Evolutionary conservation across 1,140 invertebrate genomes (phyloP).

Genomic region (Tetragnatha versicolor): DNA sequence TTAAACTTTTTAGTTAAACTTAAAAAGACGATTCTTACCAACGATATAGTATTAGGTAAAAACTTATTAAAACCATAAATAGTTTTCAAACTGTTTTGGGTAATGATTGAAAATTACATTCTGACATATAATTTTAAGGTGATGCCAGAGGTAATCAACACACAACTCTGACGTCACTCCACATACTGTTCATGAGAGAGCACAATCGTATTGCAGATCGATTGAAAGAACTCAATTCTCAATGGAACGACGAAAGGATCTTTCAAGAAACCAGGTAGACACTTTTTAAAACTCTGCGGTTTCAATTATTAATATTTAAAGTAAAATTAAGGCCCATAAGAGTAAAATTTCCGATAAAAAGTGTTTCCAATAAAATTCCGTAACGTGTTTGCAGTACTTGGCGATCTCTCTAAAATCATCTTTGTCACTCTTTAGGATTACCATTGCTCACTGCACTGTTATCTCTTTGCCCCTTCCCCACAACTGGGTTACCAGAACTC

Average conservation of each 20-base stretch:
- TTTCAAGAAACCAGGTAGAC: slow-evolving; percentile 69
- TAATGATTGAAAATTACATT: not conserved
- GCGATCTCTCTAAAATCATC: no score
- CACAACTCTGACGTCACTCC: slow-evolving; percentile 63
- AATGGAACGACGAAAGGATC: slow-evolving; percentile 59
- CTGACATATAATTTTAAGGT: slow-evolving; percentile 58
- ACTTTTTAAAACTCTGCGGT: not conserved
- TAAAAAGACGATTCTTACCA: not conserved
- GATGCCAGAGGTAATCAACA: slow-evolving; percentile 68
- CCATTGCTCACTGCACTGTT: no score
- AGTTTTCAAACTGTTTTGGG: not conserved
- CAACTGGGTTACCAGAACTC: no score
- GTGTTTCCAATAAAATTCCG: no score
- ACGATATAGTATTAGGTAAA: not conserved
- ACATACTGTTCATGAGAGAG: slow-evolving; percentile 66
- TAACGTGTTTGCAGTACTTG: no score
- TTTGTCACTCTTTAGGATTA: no score
- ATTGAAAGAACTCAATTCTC: slow-evolving; percentile 56
- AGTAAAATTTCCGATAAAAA: no score
- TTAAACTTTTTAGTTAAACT: not conserved
- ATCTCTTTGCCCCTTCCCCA: no score
- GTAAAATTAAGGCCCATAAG: not conserved
- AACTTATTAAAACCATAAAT: not conserved
- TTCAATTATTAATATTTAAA: not conserved
- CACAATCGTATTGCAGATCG: slow-evolving; percentile 64